Base-by-base conservation (phyloP, 2,888 invertebrate genomes). In the Dryobotodes eremita region DNA sequence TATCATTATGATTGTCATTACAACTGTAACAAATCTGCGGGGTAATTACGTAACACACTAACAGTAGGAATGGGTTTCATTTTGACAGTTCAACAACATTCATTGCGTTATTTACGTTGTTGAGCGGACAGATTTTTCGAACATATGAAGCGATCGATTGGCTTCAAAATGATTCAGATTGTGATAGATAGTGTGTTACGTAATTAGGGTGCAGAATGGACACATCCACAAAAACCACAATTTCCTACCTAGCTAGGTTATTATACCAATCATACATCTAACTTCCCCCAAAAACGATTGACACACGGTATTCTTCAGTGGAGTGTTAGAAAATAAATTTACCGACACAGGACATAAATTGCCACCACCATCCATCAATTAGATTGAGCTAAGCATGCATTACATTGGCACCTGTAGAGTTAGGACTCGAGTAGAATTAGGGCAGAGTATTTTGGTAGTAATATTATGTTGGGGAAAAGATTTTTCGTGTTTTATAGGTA, bases 391-490 rank as follows among this genome's bases (percentile, higher is more conserved):
- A 88, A 89, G 85, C 84, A 85, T 82, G 89, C 87, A 88, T 83
- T 88, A 85, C 88, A 90, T 90, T 90, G 88, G 90, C 87, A 83
- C n/a, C 6, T 71, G 70, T 71, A 88, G 89, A 77, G 68, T 73
- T 61, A 77, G 2, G 55, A 79, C 46, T 42, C 20, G n/a, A 7
- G 0, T 72, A 79, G 80, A 87, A 4, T 36, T 13, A 0, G 75
- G 0, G 0, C 48, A 7, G 0, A 71, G 15, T 50, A 36, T 69
- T 64, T 53, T 68, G 8, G 10, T 36, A 31, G 6, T 36, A n/a
- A 42, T 73, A 42, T 6, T 42, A 42, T 0, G 42, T 42, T 7
- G 42, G 42, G 42, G 5, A 42, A 6, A 6, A 6, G 5, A 4
- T 42, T 42, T 4, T 42, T 0, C 42, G 42, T 42, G 5, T 42